A percentile compares a stretch with the other conserved stretches of the same genome.
Evolutionary conservation across 2,113 vertebrate genomes (phyloP).

Genomic region (Dermatemys mawii): DNA sequence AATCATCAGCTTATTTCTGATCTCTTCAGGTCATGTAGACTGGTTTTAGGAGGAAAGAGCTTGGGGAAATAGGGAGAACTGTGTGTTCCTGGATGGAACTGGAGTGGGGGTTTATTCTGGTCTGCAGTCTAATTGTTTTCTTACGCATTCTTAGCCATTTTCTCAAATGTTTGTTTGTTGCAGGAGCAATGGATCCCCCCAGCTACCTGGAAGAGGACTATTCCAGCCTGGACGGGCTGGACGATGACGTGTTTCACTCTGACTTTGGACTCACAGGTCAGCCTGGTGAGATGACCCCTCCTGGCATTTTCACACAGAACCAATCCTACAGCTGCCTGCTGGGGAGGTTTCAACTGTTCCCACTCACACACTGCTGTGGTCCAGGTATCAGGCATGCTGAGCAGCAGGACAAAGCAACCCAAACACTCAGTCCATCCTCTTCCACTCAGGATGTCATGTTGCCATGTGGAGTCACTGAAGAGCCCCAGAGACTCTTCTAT

Average conservation of each 20-base stretch:
- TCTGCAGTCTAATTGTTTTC: conserved; percentile 22
- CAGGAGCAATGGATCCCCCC: conserved; percentile 83
- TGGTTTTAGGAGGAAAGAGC: background rate
- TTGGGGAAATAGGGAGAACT: background rate
- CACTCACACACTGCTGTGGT: conserved; percentile 85
- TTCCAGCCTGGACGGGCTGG: conserved; percentile 79
- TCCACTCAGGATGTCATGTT: conserved; percentile 85
- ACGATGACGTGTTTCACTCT: conserved; percentile 86
- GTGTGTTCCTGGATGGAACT: background rate
- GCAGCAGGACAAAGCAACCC: conserved; percentile 86
- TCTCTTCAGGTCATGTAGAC: background rate
- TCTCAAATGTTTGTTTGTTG: conserved; percentile 55
- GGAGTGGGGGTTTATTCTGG: conserved; percentile 15
- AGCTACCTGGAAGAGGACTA: conserved; percentile 79
- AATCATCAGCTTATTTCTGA: background rate
- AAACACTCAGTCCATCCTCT: conserved; percentile 84
- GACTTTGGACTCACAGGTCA: conserved; percentile 80
- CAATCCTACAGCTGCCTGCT: conserved; percentile 81
- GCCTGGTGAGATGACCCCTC: conserved; percentile 79
- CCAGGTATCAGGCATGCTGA: conserved; percentile 79
- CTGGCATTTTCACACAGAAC: conserved; percentile 82
- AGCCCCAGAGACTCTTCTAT: conserved; percentile 87
- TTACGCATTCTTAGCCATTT: conserved; percentile 55
- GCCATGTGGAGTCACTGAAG: conserved; percentile 85
- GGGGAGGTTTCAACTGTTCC: conserved; percentile 82